Evolutionary conservation across 30 jellyfish, hydroid and myxozoan genomes (phyloP).

Genomic region (Aurelia sp.): DNA sequence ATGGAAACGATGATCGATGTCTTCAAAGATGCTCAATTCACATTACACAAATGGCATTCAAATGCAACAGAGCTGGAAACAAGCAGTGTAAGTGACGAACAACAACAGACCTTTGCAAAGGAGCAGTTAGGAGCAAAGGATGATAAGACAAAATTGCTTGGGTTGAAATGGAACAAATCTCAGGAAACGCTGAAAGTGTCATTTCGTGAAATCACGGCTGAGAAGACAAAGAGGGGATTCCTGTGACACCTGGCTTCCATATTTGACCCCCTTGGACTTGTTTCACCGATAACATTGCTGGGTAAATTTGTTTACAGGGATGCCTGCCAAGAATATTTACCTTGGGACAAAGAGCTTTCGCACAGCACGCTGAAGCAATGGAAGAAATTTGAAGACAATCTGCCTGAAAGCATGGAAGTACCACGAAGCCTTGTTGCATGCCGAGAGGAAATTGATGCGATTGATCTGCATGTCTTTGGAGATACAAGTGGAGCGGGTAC

Average conservation of each 20-base stretch:
- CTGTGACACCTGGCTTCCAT: too few relatives aligned
- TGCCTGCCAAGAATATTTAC: slow-evolving; percentile 5
- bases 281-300: slow-evolving; percentile 39
- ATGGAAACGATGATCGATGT: slow-evolving; percentile 28
- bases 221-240: too few relatives aligned
- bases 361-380: slow-evolving; percentile 2
- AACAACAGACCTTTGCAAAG: slow-evolving; percentile 1
- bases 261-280: slow-evolving; percentile 41
- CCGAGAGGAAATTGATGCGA: slow-evolving; percentile 10
- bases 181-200: background rate
- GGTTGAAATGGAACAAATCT: slow-evolving; percentile 2
- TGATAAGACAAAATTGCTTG: too few relatives aligned
- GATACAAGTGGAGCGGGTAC: slow-evolving; percentile 41
- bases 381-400: background rate
- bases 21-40: slow-evolving; percentile 52
- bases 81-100: background rate
- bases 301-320: slow-evolving; percentile 2
- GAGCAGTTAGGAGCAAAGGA: too few relatives aligned
- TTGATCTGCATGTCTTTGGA: slow-evolving; percentile 47
- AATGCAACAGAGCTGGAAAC: slow-evolving; percentile 30
- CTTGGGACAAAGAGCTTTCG: slow-evolving; percentile 46
- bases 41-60: slow-evolving; percentile 77
- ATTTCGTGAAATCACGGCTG: background rate
- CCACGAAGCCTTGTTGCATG: slow-evolving; percentile 31
- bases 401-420: slow-evolving; percentile 4